Conservation (phyloP, 2,113 vertebrate species). For the Hemibagrus wyckioides region DNA sequence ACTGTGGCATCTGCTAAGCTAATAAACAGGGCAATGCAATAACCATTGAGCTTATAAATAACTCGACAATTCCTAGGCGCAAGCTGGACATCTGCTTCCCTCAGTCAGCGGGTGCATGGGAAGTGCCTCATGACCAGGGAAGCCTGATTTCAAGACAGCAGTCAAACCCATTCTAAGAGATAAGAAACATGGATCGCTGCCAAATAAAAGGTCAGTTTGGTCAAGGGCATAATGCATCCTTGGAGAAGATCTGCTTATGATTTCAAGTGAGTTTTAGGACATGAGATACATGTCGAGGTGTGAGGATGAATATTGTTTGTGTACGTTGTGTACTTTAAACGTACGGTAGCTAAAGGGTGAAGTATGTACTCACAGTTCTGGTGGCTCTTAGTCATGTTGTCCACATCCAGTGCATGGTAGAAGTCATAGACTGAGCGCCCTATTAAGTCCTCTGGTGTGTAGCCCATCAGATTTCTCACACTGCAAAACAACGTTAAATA, state of each 20-base stretch:
- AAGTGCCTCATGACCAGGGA: constrained; percentile 34
- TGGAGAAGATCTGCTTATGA: constrained; percentile 1
- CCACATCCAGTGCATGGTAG: constrained; percentile 87
- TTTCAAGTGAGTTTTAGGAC: constrained; percentile 7
- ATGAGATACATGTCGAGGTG: neutral
- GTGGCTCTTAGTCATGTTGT: constrained; percentile 86
- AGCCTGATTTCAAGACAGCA: constrained; percentile 35
- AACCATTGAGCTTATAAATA: constrained; percentile 54
- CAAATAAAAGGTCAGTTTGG: constrained; percentile 25
- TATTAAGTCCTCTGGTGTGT: constrained; percentile 84
- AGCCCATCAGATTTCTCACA: constrained; percentile 86
- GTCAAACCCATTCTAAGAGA: constrained; percentile 29
- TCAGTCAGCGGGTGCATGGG: constrained; percentile 44
- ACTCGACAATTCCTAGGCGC: constrained; percentile 50
- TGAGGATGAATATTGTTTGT: neutral
- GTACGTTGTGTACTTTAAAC: neutral
- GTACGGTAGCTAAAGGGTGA: neutral
- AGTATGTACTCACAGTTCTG: constrained; percentile 81
- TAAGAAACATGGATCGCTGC: constrained; percentile 34
- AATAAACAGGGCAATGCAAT: constrained; percentile 49
- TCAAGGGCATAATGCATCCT: neutral
- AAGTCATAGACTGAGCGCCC: constrained; percentile 89
- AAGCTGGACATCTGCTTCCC: constrained; percentile 50
- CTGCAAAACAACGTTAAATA: constrained; percentile 64
- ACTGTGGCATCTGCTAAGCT: constrained; percentile 42